These are phyloP conservation scores for Pheosia gnoma DNA, from an alignment of 2,888 invertebrate species.

Conservation along the genomic window DNA sequence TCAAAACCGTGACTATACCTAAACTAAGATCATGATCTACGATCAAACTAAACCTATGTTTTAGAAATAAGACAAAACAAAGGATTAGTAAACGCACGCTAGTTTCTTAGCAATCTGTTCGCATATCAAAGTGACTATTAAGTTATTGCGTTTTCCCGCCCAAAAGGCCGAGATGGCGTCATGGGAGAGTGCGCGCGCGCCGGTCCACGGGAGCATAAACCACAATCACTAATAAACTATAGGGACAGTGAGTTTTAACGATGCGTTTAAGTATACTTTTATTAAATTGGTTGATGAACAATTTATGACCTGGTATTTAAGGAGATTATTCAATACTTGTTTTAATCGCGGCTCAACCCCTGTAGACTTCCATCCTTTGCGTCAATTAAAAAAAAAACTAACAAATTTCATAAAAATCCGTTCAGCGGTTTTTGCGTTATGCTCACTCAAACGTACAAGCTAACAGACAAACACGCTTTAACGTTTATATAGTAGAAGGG, in stretches of 20 bases:
- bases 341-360: too few species aligned
- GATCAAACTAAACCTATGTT: conserved; percentile 5
- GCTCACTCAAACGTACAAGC: too few species aligned
- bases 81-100: neutral
- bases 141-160: conserved; percentile 68
- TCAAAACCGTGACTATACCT: neutral
- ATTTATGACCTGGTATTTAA: neutral
- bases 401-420: too few species aligned
- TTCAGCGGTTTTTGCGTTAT: too few species aligned
- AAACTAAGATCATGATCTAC: conserved; percentile 2
- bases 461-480: too few species aligned
- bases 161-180: conserved; percentile 71
- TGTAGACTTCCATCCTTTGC: too few species aligned
- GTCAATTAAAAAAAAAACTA: too few species aligned
- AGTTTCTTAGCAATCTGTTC: conserved; percentile 2
- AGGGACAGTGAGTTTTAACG: conserved; percentile 33
- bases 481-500: too few species aligned
- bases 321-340: too few species aligned
- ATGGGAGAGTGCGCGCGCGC: conserved; percentile 73
- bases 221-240: conserved; percentile 59
- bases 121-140: conserved; percentile 16
- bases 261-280: conserved; percentile 17
- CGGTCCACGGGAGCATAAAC: conserved; percentile 70
- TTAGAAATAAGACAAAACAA: conserved; percentile 1
- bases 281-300: conserved; percentile 2